Percentiles rank a stretch among this genome's conserved stretches.
Conservation (phyloP, 2,797 vertebrate genomes). For the Hyperoplus lanceolatus region DNA sequence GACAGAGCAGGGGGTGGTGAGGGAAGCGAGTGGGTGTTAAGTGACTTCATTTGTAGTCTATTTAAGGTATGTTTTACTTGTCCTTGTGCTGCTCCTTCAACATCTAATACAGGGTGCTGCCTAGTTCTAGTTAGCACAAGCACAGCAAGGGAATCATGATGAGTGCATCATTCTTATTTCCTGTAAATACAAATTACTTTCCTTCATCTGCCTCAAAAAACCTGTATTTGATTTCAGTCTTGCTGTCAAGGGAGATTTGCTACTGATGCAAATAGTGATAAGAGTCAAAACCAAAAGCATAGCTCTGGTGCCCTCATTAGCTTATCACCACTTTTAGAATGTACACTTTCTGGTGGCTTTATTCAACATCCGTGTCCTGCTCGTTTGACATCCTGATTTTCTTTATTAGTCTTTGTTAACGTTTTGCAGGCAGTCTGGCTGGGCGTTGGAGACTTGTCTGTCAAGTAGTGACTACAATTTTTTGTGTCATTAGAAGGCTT, state of each 20-base stretch:
- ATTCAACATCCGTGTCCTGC: conserved; percentile 83
- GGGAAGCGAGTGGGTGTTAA: conserved; percentile 81
- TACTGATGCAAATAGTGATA: conserved; percentile 75
- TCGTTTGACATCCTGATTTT: conserved; percentile 81
- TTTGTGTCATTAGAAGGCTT: conserved; percentile 80
- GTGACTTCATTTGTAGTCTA: conserved; percentile 87
- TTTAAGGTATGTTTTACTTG: conserved; percentile 86
- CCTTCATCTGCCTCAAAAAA: conserved; percentile 64
- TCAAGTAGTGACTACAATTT: conserved; percentile 70
- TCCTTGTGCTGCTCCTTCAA: conserved; percentile 78
- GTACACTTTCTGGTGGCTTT: conserved; percentile 71
- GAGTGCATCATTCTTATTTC: conserved; percentile 69
- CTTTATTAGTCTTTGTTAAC: conserved; percentile 79
- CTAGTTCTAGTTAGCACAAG: conserved; percentile 61
- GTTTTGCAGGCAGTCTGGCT: conserved; percentile 65
- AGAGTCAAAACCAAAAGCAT: conserved; percentile 64
- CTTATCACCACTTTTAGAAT: conserved; percentile 72
- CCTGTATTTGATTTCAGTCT: conserved; percentile 68
- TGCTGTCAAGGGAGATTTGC: conserved; percentile 71
- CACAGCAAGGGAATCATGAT: conserved; percentile 72
- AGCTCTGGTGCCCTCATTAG: conserved; percentile 66
- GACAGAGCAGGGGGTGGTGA: conserved; percentile 78
- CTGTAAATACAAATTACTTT: conserved; percentile 74
- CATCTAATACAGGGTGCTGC: conserved; percentile 68
- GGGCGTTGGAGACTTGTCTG: conserved; percentile 77